phyloP scores from a whole-genome alignment of 2,888 invertebrate genomes.

The Pheosia tremula region DNA sequence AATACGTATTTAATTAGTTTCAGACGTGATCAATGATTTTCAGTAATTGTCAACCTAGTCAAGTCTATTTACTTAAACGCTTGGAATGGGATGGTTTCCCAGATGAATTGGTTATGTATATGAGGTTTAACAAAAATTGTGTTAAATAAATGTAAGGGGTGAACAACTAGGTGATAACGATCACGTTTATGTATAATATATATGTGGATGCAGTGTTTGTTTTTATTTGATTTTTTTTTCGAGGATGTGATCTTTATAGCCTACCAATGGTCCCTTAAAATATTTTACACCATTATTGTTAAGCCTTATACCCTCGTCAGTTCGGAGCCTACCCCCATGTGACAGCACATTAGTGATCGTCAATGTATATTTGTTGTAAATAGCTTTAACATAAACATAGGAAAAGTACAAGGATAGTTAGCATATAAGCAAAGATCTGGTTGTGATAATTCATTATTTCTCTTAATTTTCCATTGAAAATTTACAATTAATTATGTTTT shows the following conservation, averaged over 20 bases:
- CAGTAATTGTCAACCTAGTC: background rate
- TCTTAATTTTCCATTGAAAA: background rate
- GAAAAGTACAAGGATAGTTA: constrained; percentile 1
- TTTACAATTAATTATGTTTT: background rate
- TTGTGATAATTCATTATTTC: constrained; percentile 1
- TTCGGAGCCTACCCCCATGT: background rate
- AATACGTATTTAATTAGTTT: background rate
- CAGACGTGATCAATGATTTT: background rate
- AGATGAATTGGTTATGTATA: background rate
- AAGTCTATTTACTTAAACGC: background rate
- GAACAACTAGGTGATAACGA: too few species aligned
- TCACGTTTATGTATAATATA: too few species aligned
- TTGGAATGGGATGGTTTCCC: background rate
- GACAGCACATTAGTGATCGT: background rate
- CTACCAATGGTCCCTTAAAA: too few species aligned
- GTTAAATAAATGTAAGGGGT: too few species aligned
- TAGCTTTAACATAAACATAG: background rate
- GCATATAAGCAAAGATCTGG: constrained; percentile 2
- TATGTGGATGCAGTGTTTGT: too few species aligned
- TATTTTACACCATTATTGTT: too few species aligned
- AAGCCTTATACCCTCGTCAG: background rate
- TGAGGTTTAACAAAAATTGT: too few species aligned
- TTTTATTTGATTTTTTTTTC: too few species aligned
- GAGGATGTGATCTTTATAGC: too few species aligned
- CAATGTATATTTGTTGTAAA: background rate